Conservation (phyloP, 1,140 invertebrate species). For the Rhopalosiphum maidis region DNA sequence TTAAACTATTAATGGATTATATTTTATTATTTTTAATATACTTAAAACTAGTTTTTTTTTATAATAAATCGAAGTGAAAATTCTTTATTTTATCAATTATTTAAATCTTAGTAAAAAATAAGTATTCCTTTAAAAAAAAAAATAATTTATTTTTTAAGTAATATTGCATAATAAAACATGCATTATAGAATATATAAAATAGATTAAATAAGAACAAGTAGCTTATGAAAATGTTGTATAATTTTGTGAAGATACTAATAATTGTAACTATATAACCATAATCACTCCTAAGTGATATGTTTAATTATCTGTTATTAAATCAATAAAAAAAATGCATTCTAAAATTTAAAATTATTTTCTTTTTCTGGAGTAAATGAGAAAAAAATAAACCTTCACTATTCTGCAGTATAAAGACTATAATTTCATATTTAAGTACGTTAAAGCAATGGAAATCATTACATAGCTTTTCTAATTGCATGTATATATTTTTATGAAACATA, state of each 20-base stretch:
- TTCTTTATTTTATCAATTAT: not conserved
- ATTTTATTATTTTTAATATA: not conserved
- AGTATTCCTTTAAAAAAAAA: not conserved
- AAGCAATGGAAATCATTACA: not conserved
- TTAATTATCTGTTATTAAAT: not conserved
- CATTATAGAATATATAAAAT: not conserved
- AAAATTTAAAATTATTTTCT: not conserved
- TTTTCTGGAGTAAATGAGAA: not conserved
- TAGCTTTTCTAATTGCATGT: not conserved
- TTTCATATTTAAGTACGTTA: not conserved
- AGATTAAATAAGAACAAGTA: not conserved
- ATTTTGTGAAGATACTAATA: not conserved
- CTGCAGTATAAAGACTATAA: not conserved
- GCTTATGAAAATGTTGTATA: not conserved
- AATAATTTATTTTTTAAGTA: not conserved
- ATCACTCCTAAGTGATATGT: not conserved
- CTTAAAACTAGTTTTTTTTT: not conserved
- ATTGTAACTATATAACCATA: not conserved
- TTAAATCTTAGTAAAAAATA: not conserved
- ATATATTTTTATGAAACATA: slow-evolving; percentile 10
- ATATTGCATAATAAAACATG: not conserved
- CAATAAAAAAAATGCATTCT: not conserved
- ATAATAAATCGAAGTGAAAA: not conserved
- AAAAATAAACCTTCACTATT: not conserved
- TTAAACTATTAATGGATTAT: not conserved